These are phyloP conservation scores for Condylostylus longicornis DNA, from an alignment of 1,140 invertebrate species.

Conservation along the genomic window DNA sequence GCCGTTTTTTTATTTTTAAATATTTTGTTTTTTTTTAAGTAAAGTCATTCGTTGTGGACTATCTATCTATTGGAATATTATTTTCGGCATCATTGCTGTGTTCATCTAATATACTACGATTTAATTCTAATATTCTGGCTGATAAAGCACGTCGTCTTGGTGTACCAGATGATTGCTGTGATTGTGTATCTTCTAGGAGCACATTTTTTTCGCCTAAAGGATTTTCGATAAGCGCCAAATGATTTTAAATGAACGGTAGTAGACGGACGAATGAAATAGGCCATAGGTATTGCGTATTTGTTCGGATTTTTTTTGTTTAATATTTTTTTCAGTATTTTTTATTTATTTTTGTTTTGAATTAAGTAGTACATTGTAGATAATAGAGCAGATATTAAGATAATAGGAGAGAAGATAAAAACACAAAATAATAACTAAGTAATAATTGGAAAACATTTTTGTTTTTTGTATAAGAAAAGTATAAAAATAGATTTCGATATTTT, in stretches of 20 bases:
- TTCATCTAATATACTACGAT: constrained; percentile 27
- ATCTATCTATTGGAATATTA: constrained; percentile 7
- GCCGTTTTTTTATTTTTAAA: too few species aligned
- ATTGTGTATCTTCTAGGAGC: constrained; percentile 24
- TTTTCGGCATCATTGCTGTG: constrained; percentile 25
- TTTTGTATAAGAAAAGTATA: too few species aligned
- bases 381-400: constrained; percentile 22
- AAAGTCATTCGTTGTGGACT: too few species aligned
- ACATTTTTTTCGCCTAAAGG: constrained; percentile 27
- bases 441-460: too few species aligned
- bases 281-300: not conserved
- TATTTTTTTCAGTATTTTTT: not conserved
- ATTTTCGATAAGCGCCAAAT: not conserved
- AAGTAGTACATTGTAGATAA: constrained; percentile 10
- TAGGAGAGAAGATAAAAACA: constrained; percentile 28
- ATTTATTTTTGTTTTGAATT: not conserved
- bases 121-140: constrained; percentile 27
- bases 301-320: not conserved
- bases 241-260: constrained; percentile 11
- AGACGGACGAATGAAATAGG: not conserved
- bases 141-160: constrained; percentile 27
- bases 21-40: too few species aligned
- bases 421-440: too few species aligned
- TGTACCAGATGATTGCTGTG: constrained; percentile 26
- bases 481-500: too few species aligned